Evolutionary conservation across 2,113 vertebrate species (phyloP), one percentile per base, ranked within the genome.

Genomic region (Zosterops lateralis): DNA sequence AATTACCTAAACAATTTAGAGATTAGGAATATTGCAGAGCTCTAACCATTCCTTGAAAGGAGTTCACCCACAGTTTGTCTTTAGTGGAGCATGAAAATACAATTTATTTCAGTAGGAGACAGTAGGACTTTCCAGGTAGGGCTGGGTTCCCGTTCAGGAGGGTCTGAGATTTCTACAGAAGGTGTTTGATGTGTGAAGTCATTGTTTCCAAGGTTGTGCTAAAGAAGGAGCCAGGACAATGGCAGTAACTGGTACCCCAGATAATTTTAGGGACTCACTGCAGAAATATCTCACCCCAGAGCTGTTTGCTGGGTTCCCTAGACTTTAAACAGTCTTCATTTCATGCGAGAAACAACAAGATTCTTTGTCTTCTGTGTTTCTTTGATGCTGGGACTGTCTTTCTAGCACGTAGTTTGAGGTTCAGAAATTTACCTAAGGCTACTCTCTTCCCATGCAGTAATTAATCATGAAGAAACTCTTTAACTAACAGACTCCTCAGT

Each of bases 1-100:
- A 84, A 93, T 93, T 87, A 87, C 51, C 54, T 72, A 25, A 79
- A 86, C 81, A 85, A 92, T 89, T 87, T 91, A 70, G 71, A 85
- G 47, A 92, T 83, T 93, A 87, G 83, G 71, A 93, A 51, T 18
- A n/a, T 21, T 80, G 54, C 29, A 70, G 78, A 89, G 50, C 29
- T 93, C 77, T 73, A 87, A 54, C 57, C 17, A 18, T 87, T 92
- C 66, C 45, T 76, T 73, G 62, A 72, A 28, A 45, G 77, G 45
- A 51, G 66, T 79, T 44, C 32, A 58, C 71, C 50, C 25, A 47
- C 40, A 76, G 24, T 62, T 68, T 85, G 28, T 72, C 75, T 82
- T 95, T 80, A 76, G 47, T 31, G 58, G 47, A 87, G 47, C 56
- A 87, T 2, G 9, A 47, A 84, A 82, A 73, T 70, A 68, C 8